A percentile compares a stretch with the other conserved stretches of the same genome.
These are phyloP conservation scores for Dioctria rufipes DNA, from an alignment of 2,888 invertebrate species.

Conservation along the genomic window DNA sequence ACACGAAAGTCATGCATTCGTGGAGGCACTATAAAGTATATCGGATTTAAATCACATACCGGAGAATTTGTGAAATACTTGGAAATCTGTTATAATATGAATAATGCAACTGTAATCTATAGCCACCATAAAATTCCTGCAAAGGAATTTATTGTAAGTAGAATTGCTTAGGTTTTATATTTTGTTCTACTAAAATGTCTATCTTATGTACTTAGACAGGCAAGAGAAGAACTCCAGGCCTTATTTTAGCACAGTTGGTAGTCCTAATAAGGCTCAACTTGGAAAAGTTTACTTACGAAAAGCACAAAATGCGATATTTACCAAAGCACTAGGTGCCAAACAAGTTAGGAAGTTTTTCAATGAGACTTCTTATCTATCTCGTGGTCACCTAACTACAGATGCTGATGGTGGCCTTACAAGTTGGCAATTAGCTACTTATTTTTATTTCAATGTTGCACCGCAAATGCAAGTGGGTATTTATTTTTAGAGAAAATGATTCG, in stretches of 20 bases:
- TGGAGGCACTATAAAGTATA: too few relatives aligned
- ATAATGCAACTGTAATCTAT: too few relatives aligned
- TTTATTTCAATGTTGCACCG: slow-evolving; percentile 72
- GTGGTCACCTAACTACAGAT: slow-evolving; percentile 68
- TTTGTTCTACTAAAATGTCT: neutral
- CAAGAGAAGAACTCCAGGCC: neutral
- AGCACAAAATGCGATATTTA: too few relatives aligned
- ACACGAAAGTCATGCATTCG: too few relatives aligned
- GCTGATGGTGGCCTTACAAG: slow-evolving; percentile 71
- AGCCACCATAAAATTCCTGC: too few relatives aligned
- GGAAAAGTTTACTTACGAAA: too few relatives aligned
- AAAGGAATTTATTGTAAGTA: too few relatives aligned
- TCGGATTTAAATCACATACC: too few relatives aligned
- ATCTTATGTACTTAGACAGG: neutral
- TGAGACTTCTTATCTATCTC: slow-evolving; percentile 62
- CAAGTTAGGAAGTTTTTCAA: slow-evolving; percentile 63
- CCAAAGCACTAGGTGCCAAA: too few relatives aligned
- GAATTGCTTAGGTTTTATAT: neutral
- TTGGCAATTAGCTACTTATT: slow-evolving; percentile 61
- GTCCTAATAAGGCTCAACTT: too few relatives aligned
- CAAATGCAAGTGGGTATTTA: slow-evolving; percentile 69
- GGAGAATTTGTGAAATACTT: too few relatives aligned
- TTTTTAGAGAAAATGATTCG: slow-evolving; percentile 47
- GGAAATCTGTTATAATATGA: too few relatives aligned
- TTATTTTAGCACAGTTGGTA: neutral